A percentile compares a stretch with the other conserved stretches of the same genome.
Evolutionary conservation across 2,113 vertebrate species (phyloP).

Genomic region (Pachypanchax playfairii): DNA sequence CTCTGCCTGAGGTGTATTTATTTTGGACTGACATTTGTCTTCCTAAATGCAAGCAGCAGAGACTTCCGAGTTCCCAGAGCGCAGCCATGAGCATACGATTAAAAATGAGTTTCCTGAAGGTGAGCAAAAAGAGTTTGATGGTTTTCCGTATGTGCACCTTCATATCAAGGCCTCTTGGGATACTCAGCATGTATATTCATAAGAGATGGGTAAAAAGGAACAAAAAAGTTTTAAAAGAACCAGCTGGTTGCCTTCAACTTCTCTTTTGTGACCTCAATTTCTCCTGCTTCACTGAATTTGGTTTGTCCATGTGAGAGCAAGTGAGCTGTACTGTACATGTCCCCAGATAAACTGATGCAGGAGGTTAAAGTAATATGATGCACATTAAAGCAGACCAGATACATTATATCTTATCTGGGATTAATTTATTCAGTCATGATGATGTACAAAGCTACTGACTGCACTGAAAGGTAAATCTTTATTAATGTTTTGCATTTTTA

Average conservation of each 20-base stretch:
- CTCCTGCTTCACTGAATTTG: constrained; percentile 37
- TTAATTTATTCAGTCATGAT: constrained; percentile 10
- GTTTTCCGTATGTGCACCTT: constrained; percentile 79
- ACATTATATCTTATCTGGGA: background rate
- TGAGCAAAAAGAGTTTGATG: constrained; percentile 71
- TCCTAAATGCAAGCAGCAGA: constrained; percentile 33
- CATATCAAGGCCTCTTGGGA: constrained; percentile 68
- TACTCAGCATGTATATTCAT: constrained; percentile 79
- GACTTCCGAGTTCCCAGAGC: constrained; percentile 45
- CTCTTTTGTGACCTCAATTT: constrained; percentile 77
- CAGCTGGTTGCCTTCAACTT: constrained; percentile 77
- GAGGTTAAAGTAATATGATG: background rate
- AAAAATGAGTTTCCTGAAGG: constrained; percentile 72
- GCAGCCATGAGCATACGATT: constrained; percentile 48
- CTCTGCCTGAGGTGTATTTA: constrained; percentile 31
- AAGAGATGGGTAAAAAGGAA: constrained; percentile 53
- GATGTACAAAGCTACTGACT: constrained; percentile 10
- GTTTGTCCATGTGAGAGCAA: constrained; percentile 40
- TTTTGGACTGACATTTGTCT: constrained; percentile 51
- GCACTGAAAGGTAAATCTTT: constrained; percentile 7
- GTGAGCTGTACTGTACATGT: constrained; percentile 9
- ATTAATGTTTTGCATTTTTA: constrained; percentile 14
- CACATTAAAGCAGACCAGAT: background rate
- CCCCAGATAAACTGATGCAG: background rate
- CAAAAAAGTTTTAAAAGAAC: constrained; percentile 70